Evolutionary conservation across 2,113 vertebrate species (phyloP), one percentile per base, ranked within the genome.

Genomic region (Aix galericulata): DNA sequence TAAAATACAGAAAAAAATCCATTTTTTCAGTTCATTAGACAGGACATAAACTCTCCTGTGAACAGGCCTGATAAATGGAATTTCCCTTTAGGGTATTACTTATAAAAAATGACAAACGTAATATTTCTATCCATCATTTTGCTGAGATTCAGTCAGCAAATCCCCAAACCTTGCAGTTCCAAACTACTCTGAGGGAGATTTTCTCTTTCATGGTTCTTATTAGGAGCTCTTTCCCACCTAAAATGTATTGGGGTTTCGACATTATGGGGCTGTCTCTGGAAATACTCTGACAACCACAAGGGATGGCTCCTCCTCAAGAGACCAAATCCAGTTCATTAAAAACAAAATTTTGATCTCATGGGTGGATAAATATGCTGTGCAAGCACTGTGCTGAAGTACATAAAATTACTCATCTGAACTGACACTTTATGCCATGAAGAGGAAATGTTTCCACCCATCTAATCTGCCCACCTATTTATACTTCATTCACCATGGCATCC

Each of bases 81-180:
- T 83, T 91, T 97, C 29, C 75, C 72, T 94, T 83, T 59, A 86
- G 93, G 92, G 50, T 60, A 81, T 88, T 89, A 63, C 40, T 95
- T 77, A 91, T 81, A 46, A 91, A 93, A 92, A 95, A 82, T 66
- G 88, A 89, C 77, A 86, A 87, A 75, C 67, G 78, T 90, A 92
- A 68, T 92, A 88, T 79, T 96, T 95, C 82, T 87, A 72, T 52
- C 31, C 40, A 91, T 46, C 67, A 66, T 52, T 93, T 90, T 20
- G 7, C 67, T 90, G 83, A 82, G 38, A 60, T 88, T 91, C 69
- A 81, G 38, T 64, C 81, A 86, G 55, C 42, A 92, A 91, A 89
- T 74, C 64, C 34, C 68, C 55, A 89, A 93, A 80, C 29, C 20
- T 38, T 63, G 29, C 20, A n/a, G 15, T 56, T 82, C 32, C 64